Evolutionary conservation across 2,888 invertebrate genomes (phyloP), one percentile per base, ranked within the genome.

Genomic region (Neocrepidodera transversa): DNA sequence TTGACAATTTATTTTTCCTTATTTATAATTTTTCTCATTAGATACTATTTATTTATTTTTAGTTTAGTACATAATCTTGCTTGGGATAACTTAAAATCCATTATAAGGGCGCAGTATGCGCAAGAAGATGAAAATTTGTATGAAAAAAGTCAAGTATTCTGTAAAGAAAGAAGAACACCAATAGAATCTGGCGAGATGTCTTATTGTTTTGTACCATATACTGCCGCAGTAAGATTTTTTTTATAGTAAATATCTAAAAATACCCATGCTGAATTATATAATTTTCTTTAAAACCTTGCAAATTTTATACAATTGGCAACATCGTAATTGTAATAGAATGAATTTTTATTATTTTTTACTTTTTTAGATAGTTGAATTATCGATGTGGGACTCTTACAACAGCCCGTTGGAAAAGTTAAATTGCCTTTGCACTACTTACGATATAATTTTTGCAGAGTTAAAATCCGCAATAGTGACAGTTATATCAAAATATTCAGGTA

Each of bases 371-470:
- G 81, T 81, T 10, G 82, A 82, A 69, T 70, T 82, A 52, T 80
- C 82, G 1, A 77, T 78, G 50, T 62, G 82, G 38, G 81, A 81
- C 58, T 71, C 70, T 3, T 74, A 76, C 23, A 74, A 74, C 60
- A 80, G 78, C 49, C 81, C 82, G 1, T 63, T 76, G 20, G 81
- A 81, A 62, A 82, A 82, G 70, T 67, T 81, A 1, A 67, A 75
- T n/a, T 82, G 82, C 66, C 60, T 82, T 4, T 78, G 77, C 51
- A 73, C 76, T 7, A 77, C 80, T 0, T 74, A 80, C 56, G 82
- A 82, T 63, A 68, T 82, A n/a, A 75, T 80, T 51, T 76, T 79
- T 52, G 82, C 81, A 5, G 81, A 82, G 69, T 67, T 81, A 8
- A 82, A 82, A 70, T 74, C 76, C 11, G 80, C 78, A 2, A 68